Evolutionary conservation across 2,888 invertebrate species (phyloP).

Genomic region (Drosophila kambysellisi): DNA sequence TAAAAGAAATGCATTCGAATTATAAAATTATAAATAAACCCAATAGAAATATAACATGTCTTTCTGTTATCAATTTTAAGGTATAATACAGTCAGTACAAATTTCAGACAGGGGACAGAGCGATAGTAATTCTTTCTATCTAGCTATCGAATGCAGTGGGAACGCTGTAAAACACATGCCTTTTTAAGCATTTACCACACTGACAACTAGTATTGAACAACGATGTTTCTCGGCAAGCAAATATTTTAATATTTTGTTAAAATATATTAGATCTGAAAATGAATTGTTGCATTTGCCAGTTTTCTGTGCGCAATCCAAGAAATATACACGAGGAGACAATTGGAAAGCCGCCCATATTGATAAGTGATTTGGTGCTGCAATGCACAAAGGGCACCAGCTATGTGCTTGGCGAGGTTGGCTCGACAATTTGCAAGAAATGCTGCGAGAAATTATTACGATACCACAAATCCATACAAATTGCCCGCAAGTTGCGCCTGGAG

Average conservation of each 20-base stretch:
- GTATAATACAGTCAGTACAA: not conserved
- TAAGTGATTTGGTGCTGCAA: slow-evolving; percentile 67
- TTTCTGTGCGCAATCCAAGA: slow-evolving; percentile 63
- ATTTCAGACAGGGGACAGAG: not conserved
- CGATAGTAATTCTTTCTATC: not conserved
- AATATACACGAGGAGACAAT: slow-evolving; percentile 66
- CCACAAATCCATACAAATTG: slow-evolving; percentile 69
- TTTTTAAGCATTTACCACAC: slow-evolving; percentile 10
- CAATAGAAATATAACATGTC: not conserved
- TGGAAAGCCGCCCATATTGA: slow-evolving; percentile 67
- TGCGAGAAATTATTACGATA: slow-evolving; percentile 67
- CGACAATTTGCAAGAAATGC: slow-evolving; percentile 72
- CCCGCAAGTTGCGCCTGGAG: slow-evolving; percentile 65
- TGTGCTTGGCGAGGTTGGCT: slow-evolving; percentile 44
- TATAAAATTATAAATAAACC: not conserved
- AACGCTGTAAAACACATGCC: not conserved
- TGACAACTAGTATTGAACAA: slow-evolving; percentile 28
- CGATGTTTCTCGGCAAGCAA: slow-evolving; percentile 32
- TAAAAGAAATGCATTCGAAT: not conserved
- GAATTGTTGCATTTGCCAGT: slow-evolving; percentile 76
- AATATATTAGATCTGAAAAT: slow-evolving; percentile 46
- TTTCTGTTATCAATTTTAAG: not conserved
- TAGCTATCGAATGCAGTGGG: not conserved
- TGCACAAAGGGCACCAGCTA: slow-evolving; percentile 66
- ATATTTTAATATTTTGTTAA: slow-evolving; percentile 37